These are phyloP conservation scores for Bellardia pandia DNA, from an alignment of 2,888 invertebrate species.

Conservation along the genomic window DNA sequence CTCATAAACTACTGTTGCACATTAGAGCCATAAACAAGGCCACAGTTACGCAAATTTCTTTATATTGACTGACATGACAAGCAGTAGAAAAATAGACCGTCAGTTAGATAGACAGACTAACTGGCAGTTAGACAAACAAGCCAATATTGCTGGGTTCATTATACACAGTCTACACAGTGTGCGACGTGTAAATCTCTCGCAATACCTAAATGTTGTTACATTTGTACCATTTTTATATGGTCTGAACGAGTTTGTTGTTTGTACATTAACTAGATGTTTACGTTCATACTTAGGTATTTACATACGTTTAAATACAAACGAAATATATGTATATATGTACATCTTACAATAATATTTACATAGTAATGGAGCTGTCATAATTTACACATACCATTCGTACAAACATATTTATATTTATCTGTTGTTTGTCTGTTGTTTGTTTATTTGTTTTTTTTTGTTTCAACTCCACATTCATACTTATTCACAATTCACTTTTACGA, in stretches of 20 bases:
- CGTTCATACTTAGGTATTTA: not conserved
- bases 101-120: not conserved
- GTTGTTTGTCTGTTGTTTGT: not conserved
- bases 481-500: not conserved
- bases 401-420: not conserved
- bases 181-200: not conserved
- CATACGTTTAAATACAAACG: not conserved
- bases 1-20: constrained; percentile 1
- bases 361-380: constrained; percentile 57
- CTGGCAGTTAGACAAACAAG: not conserved
- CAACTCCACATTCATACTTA: constrained; percentile 12
- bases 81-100: not conserved
- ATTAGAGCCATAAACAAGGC: constrained; percentile 33
- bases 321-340: not conserved
- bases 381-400: constrained; percentile 40
- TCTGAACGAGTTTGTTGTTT: constrained; percentile 23
- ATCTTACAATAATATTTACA: constrained; percentile 41
- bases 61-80: constrained; percentile 16
- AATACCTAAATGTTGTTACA: constrained; percentile 20
- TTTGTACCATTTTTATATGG: constrained; percentile 11
- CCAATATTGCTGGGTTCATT: constrained; percentile 11
- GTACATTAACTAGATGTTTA: not conserved
- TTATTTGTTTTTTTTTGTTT: not conserved
- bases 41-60: constrained; percentile 30
- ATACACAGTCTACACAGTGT: constrained; percentile 1